phyloP scores from a whole-genome alignment of 2,888 invertebrate genomes.

The Oxycera nigricornis region DNA sequence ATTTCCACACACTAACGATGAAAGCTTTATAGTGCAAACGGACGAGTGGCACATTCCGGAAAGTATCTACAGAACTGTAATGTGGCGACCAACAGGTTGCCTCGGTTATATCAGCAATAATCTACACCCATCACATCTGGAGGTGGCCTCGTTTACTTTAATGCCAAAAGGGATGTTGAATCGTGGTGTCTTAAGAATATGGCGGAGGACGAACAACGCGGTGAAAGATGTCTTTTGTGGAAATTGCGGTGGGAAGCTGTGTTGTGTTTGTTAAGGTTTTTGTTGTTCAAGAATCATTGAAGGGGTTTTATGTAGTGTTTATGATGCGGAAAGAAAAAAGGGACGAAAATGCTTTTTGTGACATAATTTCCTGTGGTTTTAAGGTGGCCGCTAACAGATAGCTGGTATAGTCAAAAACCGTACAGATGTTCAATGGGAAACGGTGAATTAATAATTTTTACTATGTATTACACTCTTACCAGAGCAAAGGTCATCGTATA shows the following conservation, averaged over 20 bases:
- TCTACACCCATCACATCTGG: conserved; percentile 42
- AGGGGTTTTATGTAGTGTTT: background rate
- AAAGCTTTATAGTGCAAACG: background rate
- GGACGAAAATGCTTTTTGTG: background rate
- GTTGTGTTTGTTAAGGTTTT: background rate
- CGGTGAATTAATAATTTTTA: no score
- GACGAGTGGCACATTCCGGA: background rate
- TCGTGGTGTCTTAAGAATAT: background rate
- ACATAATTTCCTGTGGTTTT: no score
- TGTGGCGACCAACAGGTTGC: conserved; percentile 43
- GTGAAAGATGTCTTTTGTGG: background rate
- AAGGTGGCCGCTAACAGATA: no score
- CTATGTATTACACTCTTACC: no score
- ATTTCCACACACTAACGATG: no score
- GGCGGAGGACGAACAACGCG: background rate
- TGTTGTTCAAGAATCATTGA: background rate
- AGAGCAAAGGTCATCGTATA: no score
- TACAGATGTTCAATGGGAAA: no score
- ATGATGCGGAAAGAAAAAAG: background rate
- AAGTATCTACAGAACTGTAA: conserved; percentile 2
- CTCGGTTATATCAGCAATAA: conserved; percentile 40
- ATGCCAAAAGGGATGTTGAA: conserved; percentile 17
- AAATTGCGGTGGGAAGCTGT: background rate
- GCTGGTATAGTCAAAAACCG: no score
- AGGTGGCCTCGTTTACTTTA: conserved; percentile 38